Percentiles rank a stretch among this genome's conserved stretches.
Evolutionary conservation across 2,113 vertebrate species (phyloP).

Genomic region (Rhea americana): DNA sequence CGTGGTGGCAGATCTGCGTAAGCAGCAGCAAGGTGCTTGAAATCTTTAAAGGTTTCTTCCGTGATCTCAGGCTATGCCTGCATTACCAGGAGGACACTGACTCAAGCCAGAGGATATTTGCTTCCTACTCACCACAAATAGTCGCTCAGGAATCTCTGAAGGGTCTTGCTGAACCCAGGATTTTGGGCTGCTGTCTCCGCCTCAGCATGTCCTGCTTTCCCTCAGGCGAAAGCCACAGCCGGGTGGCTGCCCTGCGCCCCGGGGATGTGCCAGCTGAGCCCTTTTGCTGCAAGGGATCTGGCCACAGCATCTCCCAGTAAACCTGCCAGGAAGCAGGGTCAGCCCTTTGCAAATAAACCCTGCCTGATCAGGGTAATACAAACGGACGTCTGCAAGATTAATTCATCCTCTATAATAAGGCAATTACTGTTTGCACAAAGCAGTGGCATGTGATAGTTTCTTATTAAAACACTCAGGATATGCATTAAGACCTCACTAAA

Average conservation of each 20-base stretch:
- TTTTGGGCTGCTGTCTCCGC: neutral
- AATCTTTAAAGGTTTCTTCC: neutral
- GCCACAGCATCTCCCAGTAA: neutral
- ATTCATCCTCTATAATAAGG: constrained; percentile 51
- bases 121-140: neutral
- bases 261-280: neutral
- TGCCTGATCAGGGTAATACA: constrained; percentile 51
- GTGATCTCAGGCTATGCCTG: neutral
- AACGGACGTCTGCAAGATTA: constrained; percentile 60
- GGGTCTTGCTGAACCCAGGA: neutral
- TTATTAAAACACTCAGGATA: constrained; percentile 44
- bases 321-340: constrained; percentile 59
- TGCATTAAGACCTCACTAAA: neutral
- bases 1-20: neutral
- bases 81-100: neutral
- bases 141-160: neutral
- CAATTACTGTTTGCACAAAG: constrained; percentile 62
- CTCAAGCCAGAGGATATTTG: neutral
- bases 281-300: neutral
- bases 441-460: constrained; percentile 20
- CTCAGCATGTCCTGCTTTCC: rapidly evolving
- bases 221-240: neutral
- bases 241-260: rapidly evolving
- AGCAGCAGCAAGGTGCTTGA: neutral
- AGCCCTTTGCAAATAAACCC: constrained; percentile 66